Conservation (phyloP, 2,888 invertebrate genomes). For the Drosophila yooni region DNA sequence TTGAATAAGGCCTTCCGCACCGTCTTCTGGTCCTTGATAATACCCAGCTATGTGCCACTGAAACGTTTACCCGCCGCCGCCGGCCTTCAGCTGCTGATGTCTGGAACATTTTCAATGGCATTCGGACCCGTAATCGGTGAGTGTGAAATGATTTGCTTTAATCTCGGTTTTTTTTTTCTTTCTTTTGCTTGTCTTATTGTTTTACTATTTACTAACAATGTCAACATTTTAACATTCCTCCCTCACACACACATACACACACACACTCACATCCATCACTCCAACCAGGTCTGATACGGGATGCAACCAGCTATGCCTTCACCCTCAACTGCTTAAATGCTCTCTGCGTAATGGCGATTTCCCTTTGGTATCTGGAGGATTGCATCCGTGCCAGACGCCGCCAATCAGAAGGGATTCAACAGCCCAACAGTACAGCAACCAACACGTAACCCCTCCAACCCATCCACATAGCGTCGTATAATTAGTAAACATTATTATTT, state of each 20-base stretch:
- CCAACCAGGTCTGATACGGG: conserved; percentile 87
- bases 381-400: conserved; percentile 47
- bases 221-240: not conserved
- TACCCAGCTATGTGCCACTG: conserved; percentile 89
- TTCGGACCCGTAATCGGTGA: conserved; percentile 89
- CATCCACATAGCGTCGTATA: conserved; percentile 32
- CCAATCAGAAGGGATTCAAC: conserved; percentile 32
- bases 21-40: conserved; percentile 90
- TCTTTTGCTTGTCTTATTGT: not conserved
- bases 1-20: conserved; percentile 90
- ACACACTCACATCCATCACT: not conserved
- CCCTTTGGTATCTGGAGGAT: conserved; percentile 88
- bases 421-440: not conserved
- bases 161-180: not conserved
- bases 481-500: conserved; percentile 50
- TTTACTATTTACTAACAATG: not conserved
- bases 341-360: conserved; percentile 87
- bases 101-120: conserved; percentile 87
- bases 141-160: conserved; percentile 45
- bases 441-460: not conserved
- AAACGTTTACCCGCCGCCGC: conserved; percentile 89
- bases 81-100: conserved; percentile 89
- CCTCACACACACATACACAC: not conserved
- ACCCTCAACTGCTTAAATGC: conserved; percentile 89
- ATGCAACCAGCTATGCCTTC: conserved; percentile 87